Evolutionary conservation across 23 tunicate genomes (phyloP).

Genomic region (Ascidia mentula): DNA sequence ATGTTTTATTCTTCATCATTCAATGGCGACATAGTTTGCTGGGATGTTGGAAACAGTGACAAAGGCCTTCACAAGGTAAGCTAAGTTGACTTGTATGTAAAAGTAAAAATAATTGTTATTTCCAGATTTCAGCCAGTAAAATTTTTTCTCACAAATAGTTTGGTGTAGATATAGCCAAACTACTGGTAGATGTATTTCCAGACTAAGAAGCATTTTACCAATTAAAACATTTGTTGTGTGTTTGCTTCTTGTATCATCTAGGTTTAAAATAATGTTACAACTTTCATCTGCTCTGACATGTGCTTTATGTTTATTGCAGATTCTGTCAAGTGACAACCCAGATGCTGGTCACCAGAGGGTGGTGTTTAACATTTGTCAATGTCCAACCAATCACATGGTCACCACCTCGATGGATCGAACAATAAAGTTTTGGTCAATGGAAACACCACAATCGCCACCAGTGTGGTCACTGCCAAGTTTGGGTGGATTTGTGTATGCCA

Average conservation of each 20-base stretch:
- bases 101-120: no score
- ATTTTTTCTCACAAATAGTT: no score
- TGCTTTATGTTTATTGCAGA: no score
- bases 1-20: slow-evolving; percentile 69
- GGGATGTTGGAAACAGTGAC: slow-evolving; percentile 65
- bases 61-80: slow-evolving; percentile 41
- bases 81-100: no score
- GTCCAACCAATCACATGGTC: slow-evolving; percentile 34
- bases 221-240: no score
- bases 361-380: slow-evolving; percentile 65
- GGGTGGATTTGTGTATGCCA: slow-evolving; percentile 79
- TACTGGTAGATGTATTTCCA: no score
- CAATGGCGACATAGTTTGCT: slow-evolving; percentile 81
- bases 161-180: no score
- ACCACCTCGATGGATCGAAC: slow-evolving; percentile 93
- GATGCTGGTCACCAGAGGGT: slow-evolving; percentile 80
- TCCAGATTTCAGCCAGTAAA: no score
- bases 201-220: no score
- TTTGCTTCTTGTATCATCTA: no score
- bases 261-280: no score
- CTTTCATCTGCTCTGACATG: no score
- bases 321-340: slow-evolving; percentile 32
- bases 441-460: slow-evolving; percentile 42
- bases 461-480: slow-evolving; percentile 74
- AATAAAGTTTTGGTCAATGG: slow-evolving; percentile 65